phyloP scores from a whole-genome alignment of 2,113 vertebrate species.

The Ibidorhyncha struthersii region DNA sequence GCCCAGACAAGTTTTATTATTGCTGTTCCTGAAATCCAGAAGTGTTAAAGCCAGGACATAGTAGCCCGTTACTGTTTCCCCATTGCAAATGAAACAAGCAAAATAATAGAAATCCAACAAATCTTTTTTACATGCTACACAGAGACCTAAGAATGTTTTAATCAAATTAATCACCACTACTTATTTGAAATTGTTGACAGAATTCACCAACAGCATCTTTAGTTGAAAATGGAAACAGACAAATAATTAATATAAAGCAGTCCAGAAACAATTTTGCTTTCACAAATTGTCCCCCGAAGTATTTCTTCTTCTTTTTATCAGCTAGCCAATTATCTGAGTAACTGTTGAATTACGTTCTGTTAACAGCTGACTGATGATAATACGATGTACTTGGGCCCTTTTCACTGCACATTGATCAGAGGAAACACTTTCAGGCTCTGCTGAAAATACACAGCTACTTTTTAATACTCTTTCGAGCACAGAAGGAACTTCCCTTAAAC shows the following conservation, averaged over 20 bases:
- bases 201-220: neutral
- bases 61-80: neutral
- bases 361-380: neutral
- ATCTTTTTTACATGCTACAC: neutral
- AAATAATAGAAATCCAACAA: neutral
- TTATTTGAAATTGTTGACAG: neutral
- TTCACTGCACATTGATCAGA: neutral
- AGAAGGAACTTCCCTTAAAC: neutral
- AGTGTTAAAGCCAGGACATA: neutral
- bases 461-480: neutral
- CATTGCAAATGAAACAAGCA: neutral
- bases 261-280: neutral
- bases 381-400: accelerated
- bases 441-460: neutral
- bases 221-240: neutral
- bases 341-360: neutral
- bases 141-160: neutral
- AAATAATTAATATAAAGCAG: neutral
- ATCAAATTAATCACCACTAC: neutral
- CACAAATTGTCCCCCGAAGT: neutral
- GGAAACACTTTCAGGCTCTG: neutral
- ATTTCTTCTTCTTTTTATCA: neutral
- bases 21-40: neutral
- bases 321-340: neutral
- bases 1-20: neutral